phyloP scores from a whole-genome alignment of 2,888 invertebrate genomes.

The Incurvaria masculella region DNA sequence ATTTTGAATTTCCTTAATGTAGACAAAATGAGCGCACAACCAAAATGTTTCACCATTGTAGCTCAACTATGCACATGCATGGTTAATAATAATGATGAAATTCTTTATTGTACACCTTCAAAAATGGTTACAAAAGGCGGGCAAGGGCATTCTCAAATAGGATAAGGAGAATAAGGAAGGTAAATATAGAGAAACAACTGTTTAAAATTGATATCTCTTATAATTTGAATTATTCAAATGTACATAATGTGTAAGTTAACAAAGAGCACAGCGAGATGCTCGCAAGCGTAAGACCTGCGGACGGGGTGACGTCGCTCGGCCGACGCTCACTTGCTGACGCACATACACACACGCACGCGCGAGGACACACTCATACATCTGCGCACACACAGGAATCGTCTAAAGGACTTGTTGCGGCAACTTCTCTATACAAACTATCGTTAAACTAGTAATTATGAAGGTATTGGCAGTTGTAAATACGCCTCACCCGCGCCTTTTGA shows the following conservation, averaged over 20 bases:
- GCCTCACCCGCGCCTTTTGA: background rate
- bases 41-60: no score
- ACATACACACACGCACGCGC: slow-evolving; percentile 19
- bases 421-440: background rate
- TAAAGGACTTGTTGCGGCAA: background rate
- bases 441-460: background rate
- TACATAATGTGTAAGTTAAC: slow-evolving; percentile 51
- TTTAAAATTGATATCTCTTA: slow-evolving; percentile 53
- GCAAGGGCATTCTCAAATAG: no score
- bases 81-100: no score
- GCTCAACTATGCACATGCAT: no score
- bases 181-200: background rate
- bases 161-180: background rate
- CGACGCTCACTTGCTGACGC: slow-evolving; percentile 19
- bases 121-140: no score
- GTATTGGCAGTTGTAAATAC: background rate
- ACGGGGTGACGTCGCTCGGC: slow-evolving; percentile 19
- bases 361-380: background rate
- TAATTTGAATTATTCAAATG: slow-evolving; percentile 58
- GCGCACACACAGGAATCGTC: background rate
- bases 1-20: no score
- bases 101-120: no score
- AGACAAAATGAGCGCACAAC: no score
- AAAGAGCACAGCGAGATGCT: slow-evolving; percentile 52
- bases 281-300: slow-evolving; percentile 15